Evolutionary conservation across 1,140 invertebrate genomes (phyloP).

Genomic region (Gonioctena quinquepunctata): DNA sequence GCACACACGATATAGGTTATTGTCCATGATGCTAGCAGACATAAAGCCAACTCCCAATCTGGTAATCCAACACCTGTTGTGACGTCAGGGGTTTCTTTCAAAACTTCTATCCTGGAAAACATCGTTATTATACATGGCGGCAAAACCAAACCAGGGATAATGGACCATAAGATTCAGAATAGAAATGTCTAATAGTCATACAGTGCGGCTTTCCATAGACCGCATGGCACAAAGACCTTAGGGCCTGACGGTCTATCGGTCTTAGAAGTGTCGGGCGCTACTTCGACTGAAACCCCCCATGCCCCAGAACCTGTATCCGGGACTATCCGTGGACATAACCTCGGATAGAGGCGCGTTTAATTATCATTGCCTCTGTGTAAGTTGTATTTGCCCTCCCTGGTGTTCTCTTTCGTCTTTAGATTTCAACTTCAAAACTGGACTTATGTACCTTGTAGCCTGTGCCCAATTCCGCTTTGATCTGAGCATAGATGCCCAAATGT

Average conservation of each 20-base stretch:
- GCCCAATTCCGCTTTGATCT: no score
- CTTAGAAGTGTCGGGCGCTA: neutral
- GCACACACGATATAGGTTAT: conserved; percentile 76
- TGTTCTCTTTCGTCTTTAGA: no score
- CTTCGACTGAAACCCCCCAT: neutral
- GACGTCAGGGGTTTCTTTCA: conserved; percentile 70
- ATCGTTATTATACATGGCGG: neutral
- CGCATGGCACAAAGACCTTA: neutral
- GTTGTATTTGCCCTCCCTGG: no score
- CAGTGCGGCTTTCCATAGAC: neutral
- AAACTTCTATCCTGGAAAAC: conserved; percentile 57
- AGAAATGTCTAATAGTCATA: neutral
- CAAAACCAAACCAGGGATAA: neutral
- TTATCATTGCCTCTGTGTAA: no score
- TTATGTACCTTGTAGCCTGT: no score
- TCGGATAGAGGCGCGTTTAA: no score
- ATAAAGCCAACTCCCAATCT: conserved; percentile 76
- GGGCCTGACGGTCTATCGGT: no score
- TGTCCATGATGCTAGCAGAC: conserved; percentile 77
- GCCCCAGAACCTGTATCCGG: no score
- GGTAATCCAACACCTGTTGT: conserved; percentile 73
- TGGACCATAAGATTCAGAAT: neutral
- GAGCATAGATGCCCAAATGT: no score
- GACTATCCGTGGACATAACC: no score
- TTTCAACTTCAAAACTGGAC: no score